Conservation (phyloP, 2,888 invertebrate species). For the Xylota sylvarum region DNA sequence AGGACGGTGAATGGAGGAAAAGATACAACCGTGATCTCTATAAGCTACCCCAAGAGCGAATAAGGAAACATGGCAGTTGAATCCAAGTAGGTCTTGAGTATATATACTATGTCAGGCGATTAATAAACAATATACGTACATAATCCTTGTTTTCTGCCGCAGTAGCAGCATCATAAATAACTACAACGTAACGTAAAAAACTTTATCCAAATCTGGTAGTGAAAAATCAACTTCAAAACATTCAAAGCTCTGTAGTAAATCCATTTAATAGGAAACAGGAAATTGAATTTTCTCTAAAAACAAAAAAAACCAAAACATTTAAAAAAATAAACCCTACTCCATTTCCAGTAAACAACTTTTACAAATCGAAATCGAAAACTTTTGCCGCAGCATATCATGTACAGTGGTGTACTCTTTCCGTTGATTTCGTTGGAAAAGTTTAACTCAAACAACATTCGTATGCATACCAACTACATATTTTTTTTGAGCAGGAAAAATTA, state of each 20-base stretch:
- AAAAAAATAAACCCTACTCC: not conserved
- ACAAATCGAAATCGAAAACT: conserved; percentile 24
- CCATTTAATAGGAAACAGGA: conserved; percentile 19
- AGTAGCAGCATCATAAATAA: no score
- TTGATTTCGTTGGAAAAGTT: not conserved
- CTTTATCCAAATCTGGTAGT: not conserved
- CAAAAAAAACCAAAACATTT: not conserved
- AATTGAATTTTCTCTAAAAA: conserved; percentile 37
- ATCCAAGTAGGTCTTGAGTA: no score
- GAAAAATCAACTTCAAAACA: conserved; percentile 17
- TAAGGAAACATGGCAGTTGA: no score
- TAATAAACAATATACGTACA: no score
- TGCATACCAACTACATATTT: not conserved
- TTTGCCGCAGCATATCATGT: conserved; percentile 1
- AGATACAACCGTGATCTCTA: no score
- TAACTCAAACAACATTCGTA: not conserved
- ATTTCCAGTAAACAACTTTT: conserved; percentile 22
- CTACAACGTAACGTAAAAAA: no score
- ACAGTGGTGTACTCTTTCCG: not conserved
- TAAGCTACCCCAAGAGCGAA: no score
- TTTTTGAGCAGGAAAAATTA: not conserved
- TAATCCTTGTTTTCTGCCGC: no score
- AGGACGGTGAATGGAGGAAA: no score
- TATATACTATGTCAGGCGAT: no score
- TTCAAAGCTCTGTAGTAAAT: conserved; percentile 13